Percentiles rank a stretch among this genome's conserved stretches.
These are phyloP conservation scores for Tetranychus cinnabarinus DNA, from an alignment of 1,140 invertebrate species.

Conservation along the genomic window DNA sequence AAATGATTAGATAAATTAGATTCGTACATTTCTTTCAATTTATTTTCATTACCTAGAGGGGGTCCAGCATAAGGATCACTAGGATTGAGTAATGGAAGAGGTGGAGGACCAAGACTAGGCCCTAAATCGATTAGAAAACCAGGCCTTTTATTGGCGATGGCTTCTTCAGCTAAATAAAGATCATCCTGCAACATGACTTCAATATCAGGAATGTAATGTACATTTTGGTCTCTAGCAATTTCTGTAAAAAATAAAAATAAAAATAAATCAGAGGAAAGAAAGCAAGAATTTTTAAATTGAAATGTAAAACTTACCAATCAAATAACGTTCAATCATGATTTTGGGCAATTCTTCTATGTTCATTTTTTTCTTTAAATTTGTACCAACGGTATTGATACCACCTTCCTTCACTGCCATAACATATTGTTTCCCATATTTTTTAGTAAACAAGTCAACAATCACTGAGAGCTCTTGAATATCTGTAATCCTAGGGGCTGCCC, in stretches of 20 bases:
- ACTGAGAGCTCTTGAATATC: conserved; percentile 45
- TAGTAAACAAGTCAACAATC: conserved; percentile 62
- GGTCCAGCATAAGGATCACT: no score
- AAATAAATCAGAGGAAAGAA: no score
- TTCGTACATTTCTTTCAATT: no score
- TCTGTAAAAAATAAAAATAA: conserved; percentile 24
- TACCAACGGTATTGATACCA: conserved; percentile 54
- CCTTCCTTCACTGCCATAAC: conserved; percentile 55
- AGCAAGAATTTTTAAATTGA: no score
- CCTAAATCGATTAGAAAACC: no score
- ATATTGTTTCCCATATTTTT: conserved; percentile 87
- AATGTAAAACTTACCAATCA: conserved; percentile 27
- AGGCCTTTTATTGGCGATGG: no score
- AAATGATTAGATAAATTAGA: no score
- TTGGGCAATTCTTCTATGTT: conserved; percentile 86
- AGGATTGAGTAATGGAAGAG: no score
- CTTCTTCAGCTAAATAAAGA: no score
- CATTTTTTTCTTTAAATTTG: conserved; percentile 87
- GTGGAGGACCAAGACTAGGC: no score
- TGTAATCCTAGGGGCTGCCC: conserved; percentile 61
- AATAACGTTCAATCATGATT: conserved; percentile 77
- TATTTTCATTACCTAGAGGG: no score
- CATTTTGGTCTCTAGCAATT: conserved; percentile 82
- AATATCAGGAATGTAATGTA: conserved; percentile 74
- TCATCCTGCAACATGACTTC: no score